Percentiles rank a stretch among this genome's conserved stretches.
Evolutionary conservation across 2,113 vertebrate species (phyloP).

Genomic region (Melospiza georgiana): DNA sequence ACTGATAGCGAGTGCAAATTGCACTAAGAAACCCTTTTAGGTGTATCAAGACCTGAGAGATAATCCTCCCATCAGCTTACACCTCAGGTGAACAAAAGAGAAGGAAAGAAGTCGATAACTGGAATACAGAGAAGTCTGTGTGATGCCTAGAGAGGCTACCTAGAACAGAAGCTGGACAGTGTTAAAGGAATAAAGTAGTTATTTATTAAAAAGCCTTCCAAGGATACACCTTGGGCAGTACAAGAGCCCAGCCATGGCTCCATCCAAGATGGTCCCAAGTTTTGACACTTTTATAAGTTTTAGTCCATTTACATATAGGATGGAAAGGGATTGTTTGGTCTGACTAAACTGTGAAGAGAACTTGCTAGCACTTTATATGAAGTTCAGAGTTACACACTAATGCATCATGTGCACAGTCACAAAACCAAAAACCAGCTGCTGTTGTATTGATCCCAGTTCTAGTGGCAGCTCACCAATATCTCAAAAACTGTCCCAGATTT

Average conservation of each 20-base stretch:
- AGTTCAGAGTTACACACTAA: not conserved
- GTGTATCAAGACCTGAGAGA: not conserved
- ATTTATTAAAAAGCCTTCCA: not conserved
- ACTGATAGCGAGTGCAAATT: not conserved
- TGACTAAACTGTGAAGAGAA: not conserved
- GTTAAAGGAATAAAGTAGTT: not conserved
- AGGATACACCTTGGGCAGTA: not conserved
- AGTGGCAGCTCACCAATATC: not conserved
- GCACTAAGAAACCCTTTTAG: not conserved
- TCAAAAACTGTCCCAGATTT: not conserved
- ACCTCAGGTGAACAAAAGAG: not conserved
- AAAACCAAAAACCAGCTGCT: not conserved
- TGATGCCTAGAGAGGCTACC: not conserved
- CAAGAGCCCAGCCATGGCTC: not conserved
- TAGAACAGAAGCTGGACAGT: not conserved
- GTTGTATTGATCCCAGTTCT: not conserved
- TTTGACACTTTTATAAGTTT: not conserved
- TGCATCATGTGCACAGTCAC: not conserved
- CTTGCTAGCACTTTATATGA: not conserved
- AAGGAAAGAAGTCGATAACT: not conserved
- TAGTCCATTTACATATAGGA: not conserved
- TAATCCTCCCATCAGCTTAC: not conserved
- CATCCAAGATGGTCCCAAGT: not conserved
- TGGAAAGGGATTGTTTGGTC: not conserved
- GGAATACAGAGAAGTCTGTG: not conserved